phyloP scores from a whole-genome alignment of 2,113 vertebrate species.

The Myocastor coypus region DNA sequence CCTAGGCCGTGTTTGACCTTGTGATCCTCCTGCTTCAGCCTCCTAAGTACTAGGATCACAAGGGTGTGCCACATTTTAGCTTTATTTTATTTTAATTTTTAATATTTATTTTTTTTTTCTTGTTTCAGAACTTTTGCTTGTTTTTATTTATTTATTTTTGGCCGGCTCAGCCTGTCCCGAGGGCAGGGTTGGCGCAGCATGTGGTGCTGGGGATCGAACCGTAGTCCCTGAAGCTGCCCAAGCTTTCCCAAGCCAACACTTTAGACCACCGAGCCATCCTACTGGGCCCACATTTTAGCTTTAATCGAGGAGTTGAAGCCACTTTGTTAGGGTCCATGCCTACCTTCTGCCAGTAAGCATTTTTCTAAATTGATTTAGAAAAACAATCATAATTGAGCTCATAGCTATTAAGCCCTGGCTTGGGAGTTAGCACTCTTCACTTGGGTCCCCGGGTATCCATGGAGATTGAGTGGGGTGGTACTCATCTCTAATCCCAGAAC shows the following conservation, averaged over 20 bases:
- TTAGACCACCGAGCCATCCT: too few relatives aligned
- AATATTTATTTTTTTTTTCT: too few relatives aligned
- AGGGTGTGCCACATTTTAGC: neutral
- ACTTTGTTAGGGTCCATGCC: neutral
- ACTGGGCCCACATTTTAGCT: neutral
- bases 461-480: neutral
- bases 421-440: neutral
- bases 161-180: too few relatives aligned
- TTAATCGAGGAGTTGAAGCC: neutral
- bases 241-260: too few relatives aligned
- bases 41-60: neutral
- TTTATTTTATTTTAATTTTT: too few relatives aligned
- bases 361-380: conserved; percentile 42
- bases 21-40: neutral
- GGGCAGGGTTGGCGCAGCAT: too few relatives aligned
- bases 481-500: neutral
- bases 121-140: too few relatives aligned
- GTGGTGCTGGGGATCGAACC: too few relatives aligned
- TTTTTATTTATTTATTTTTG: too few relatives aligned
- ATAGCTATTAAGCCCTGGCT: neutral
- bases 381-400: neutral
- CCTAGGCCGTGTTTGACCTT: neutral
- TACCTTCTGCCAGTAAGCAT: too few relatives aligned
- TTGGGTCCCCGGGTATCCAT: neutral
- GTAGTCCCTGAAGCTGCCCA: too few relatives aligned